A percentile compares a stretch with the other conserved stretches of the same genome.
These are phyloP conservation scores for Varecia variegata DNA, from an alignment of 2,797 vertebrate genomes.

Conservation along the genomic window DNA sequence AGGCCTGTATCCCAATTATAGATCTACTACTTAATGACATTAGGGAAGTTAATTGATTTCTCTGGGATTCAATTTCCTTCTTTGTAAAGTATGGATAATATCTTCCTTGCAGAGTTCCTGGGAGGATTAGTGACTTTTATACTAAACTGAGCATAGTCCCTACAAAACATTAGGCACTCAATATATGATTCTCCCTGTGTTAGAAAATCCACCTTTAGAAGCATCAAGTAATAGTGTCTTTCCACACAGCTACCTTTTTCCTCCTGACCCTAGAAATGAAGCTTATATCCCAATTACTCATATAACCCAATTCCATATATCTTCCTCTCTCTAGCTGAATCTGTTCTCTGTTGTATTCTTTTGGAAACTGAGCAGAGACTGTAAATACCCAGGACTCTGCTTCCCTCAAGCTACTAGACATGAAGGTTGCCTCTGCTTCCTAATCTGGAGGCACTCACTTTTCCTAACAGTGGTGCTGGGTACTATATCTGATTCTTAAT, in stretches of 20 bases:
- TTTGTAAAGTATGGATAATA: not conserved
- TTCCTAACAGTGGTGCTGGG: not conserved
- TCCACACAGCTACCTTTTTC: not conserved
- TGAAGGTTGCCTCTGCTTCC: not conserved
- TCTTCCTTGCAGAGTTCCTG: not conserved
- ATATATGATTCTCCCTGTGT: not conserved
- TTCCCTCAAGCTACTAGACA: not conserved
- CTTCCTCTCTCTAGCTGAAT: not conserved
- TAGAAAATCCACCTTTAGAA: not conserved
- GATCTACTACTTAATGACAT: not conserved
- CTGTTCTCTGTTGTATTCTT: not conserved
- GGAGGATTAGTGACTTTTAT: not conserved
- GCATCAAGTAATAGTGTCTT: not conserved
- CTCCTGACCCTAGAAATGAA: not conserved
- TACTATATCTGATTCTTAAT: not conserved
- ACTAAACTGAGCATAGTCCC: not conserved
- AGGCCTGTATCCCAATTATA: not conserved
- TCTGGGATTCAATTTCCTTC: conserved; percentile 1
- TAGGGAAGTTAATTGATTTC: not conserved
- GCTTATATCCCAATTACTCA: not conserved
- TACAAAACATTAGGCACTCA: not conserved
- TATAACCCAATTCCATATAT: not conserved
- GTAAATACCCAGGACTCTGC: not conserved
- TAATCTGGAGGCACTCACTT: not conserved
- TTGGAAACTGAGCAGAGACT: not conserved